Evolutionary conservation across 2,888 invertebrate species (phyloP).

Genomic region (Cephus nigrinus): DNA sequence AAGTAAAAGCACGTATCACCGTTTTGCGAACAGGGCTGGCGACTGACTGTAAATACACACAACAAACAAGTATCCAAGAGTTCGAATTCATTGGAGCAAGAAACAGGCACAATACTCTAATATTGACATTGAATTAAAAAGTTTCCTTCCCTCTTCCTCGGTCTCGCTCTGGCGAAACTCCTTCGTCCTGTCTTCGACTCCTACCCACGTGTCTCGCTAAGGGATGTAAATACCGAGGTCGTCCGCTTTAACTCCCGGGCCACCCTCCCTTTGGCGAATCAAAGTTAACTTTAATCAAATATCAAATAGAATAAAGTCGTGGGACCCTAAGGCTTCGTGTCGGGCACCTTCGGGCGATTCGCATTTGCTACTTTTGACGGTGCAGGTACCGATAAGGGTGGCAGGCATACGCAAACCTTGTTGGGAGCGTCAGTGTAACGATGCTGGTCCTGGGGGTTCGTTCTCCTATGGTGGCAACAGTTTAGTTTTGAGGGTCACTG

Average conservation of each 20-base stretch:
- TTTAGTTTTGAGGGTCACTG: constrained; percentile 51
- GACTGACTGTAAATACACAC: background rate
- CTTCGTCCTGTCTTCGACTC: background rate
- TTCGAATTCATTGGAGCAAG: background rate
- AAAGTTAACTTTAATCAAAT: constrained; percentile 57
- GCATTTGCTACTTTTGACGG: constrained; percentile 8
- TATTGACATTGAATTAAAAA: constrained; percentile 20
- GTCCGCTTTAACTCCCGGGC: background rate
- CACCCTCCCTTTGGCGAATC: constrained; percentile 28
- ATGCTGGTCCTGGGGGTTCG: background rate
- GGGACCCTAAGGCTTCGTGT: constrained; percentile 22
- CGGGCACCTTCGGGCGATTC: background rate
- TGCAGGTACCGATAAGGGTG: background rate
- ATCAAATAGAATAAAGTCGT: constrained; percentile 47
- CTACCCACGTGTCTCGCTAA: background rate
- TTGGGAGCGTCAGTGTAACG: background rate
- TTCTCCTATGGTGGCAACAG: constrained; percentile 27
- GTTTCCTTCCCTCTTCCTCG: background rate
- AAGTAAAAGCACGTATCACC: background rate
- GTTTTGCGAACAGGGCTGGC: background rate
- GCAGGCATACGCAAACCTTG: background rate
- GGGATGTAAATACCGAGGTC: background rate
- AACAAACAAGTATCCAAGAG: background rate
- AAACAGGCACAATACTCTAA: background rate
- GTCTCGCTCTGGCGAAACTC: background rate